Conservation (phyloP, 2,113 vertebrate genomes). For the Callopanchax toddi region DNA sequence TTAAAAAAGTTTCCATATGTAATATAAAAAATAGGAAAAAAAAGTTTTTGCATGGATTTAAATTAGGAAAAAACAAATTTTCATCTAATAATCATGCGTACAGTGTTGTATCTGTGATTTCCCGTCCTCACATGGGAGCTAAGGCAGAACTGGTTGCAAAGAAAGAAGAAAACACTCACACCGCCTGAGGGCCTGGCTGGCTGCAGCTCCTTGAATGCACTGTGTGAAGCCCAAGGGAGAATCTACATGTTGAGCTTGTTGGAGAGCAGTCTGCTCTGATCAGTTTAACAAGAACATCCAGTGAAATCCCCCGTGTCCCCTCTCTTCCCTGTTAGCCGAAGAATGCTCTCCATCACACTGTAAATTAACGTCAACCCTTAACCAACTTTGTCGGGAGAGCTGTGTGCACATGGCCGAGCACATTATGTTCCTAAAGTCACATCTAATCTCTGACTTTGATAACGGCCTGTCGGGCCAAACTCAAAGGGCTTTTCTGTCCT, state of each 20-base stretch:
- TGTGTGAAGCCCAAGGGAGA: conserved; percentile 25
- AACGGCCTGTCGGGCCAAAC: conserved; percentile 33
- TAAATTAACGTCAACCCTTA: conserved; percentile 57
- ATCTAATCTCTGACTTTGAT: conserved; percentile 67
- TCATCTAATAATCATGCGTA: background rate
- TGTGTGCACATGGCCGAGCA: conserved; percentile 58
- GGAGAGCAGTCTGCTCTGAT: conserved; percentile 42
- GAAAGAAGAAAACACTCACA: conserved; percentile 54
- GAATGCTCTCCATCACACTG: conserved; percentile 44
- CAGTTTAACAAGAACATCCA: conserved; percentile 42
- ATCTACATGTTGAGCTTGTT: conserved; percentile 41
- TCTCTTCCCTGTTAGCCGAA: conserved; percentile 10
- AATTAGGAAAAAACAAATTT: background rate
- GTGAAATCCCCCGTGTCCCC: conserved; percentile 29
- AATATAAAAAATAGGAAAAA: too few species aligned
- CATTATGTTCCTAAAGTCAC: conserved; percentile 64
- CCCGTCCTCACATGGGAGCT: conserved; percentile 3
- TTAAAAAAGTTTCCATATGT: too few species aligned
- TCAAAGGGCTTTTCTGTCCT: conserved; percentile 38
- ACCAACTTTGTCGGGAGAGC: conserved; percentile 54
- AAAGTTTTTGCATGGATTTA: too few species aligned
- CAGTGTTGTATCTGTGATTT: background rate
- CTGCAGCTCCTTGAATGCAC: conserved; percentile 31
- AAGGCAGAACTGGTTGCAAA: background rate
- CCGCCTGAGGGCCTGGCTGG: conserved; percentile 21